Conservation (phyloP, 1,140 invertebrate genomes). For the Drosophila triauraria region DNA sequence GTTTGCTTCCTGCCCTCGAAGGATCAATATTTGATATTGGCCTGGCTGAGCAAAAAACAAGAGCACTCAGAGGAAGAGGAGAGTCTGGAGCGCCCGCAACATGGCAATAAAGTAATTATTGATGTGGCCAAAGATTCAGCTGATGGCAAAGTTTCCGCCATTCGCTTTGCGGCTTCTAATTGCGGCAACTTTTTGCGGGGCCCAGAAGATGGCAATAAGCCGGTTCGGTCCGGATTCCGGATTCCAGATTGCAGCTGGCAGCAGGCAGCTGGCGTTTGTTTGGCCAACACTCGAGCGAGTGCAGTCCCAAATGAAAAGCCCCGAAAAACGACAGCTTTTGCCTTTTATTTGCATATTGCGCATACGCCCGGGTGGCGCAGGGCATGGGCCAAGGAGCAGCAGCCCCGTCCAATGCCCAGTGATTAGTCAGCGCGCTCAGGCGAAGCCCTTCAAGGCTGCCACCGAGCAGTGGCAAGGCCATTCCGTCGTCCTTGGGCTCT, state of each 20-base stretch:
- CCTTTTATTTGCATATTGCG: conserved; percentile 74
- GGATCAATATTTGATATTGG: conserved; percentile 37
- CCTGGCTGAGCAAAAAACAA: background rate
- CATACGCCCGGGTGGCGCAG: conserved; percentile 46
- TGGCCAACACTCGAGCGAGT: conserved; percentile 52
- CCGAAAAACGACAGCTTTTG: conserved; percentile 14
- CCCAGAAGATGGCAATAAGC: conserved; percentile 50
- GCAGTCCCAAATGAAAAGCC: conserved; percentile 41
- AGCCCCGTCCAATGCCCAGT: conserved; percentile 3
- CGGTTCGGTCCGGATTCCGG: background rate
- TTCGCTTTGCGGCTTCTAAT: conserved; percentile 51
- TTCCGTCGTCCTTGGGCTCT: background rate
- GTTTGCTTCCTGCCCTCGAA: conserved; percentile 5
- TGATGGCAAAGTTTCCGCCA: conserved; percentile 22
- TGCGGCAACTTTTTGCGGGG: conserved; percentile 46
- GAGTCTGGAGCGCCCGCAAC: no score
- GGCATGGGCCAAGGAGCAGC: conserved; percentile 3
- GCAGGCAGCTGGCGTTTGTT: conserved; percentile 54
- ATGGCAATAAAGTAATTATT: conserved; percentile 65
- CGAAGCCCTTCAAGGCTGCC: conserved; percentile 13
- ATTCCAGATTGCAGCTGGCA: background rate
- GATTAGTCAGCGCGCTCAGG: conserved; percentile 57
- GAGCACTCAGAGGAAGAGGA: background rate
- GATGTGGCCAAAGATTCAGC: conserved; percentile 21
- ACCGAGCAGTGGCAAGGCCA: conserved; percentile 1